phyloP scores from a whole-genome alignment of 2,113 vertebrate genomes.

The Larimichthys crocea region DNA sequence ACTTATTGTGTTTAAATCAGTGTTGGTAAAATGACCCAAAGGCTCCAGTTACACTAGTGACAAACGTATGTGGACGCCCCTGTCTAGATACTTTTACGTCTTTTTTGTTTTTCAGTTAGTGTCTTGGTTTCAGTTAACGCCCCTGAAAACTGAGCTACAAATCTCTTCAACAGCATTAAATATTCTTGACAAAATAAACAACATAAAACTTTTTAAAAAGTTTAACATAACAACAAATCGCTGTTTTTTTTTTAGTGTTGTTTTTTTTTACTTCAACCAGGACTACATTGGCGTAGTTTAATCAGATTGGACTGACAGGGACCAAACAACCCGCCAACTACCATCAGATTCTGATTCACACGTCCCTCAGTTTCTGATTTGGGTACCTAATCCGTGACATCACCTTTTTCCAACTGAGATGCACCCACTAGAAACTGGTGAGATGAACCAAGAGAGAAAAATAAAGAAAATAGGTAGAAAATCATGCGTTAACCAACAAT shows the following conservation, averaged over 20 bases:
- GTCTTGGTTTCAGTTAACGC: not conserved
- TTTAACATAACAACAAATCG: not conserved
- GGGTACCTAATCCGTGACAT: not conserved
- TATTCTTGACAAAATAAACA: not conserved
- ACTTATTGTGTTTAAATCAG: too few species aligned
- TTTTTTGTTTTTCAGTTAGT: not conserved
- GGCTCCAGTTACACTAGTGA: not conserved
- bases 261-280: too few species aligned
- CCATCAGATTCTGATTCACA: slow-evolving; percentile 4
- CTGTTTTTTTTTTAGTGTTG: not conserved
- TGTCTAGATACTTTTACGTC: not conserved
- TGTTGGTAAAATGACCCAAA: not conserved
- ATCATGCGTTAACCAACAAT: not conserved
- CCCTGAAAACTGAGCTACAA: not conserved
- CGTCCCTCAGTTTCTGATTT: not conserved
- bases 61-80: not conserved
- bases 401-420: not conserved
- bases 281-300: not conserved
- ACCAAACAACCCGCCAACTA: not conserved
- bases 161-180: not conserved
- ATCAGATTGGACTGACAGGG: not conserved
- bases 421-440: not conserved
- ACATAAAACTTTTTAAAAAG: not conserved
- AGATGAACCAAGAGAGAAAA: not conserved
- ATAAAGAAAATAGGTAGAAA: not conserved